Evolutionary conservation across 2,113 vertebrate species (phyloP), one percentile per base, ranked within the genome.

Genomic region (Phoenicopterus ruber): DNA sequence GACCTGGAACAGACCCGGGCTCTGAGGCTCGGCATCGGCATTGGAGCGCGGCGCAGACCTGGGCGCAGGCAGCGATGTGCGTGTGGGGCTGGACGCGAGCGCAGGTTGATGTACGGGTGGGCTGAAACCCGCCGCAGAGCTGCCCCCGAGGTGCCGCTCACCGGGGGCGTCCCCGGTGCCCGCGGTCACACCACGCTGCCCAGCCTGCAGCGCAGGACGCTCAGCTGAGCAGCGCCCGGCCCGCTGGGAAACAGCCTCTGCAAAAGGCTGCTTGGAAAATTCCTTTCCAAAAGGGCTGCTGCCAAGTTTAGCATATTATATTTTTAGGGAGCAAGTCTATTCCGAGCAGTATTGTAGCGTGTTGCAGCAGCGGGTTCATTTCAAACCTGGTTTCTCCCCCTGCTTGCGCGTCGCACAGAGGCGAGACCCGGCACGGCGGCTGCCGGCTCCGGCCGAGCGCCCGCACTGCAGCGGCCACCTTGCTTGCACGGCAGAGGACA

Each of bases 251-350:
- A 22, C 94, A 79, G 81, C 89, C 79, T 73, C 82, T 96, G 92
- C 93, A 90, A 89, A 80, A 83, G 79, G 71, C 90, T 77, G 78
- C 92, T 96, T 80, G 95, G 96, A 97, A 96, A 96, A 95, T 96
- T 95, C 96, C 96, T 97, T 90, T 92, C 90, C 67, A 42, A 62
- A 82, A 93, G 90, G 90, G 90, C 65, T 66, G 88, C 94, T 92
- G 92, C 95, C 96, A 88, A 93, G 94, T 93, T 94, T 86, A 78
- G 94, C 86, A 14, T 26, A 57, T n/a, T 71, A 19, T 95, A 77
- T 96, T 94, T 96, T 95, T 94, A 92, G 96, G 95, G 96, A 96
- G 67, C 54, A 11, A 62, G 67, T 62, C 92, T 94, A 78, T 93
- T 93, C 94, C 62, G 11, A 67, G 95, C 92, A 1, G 13, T 9